Base-by-base conservation (phyloP, 2,888 invertebrate species). In the Drosophila lutescens region DNA sequence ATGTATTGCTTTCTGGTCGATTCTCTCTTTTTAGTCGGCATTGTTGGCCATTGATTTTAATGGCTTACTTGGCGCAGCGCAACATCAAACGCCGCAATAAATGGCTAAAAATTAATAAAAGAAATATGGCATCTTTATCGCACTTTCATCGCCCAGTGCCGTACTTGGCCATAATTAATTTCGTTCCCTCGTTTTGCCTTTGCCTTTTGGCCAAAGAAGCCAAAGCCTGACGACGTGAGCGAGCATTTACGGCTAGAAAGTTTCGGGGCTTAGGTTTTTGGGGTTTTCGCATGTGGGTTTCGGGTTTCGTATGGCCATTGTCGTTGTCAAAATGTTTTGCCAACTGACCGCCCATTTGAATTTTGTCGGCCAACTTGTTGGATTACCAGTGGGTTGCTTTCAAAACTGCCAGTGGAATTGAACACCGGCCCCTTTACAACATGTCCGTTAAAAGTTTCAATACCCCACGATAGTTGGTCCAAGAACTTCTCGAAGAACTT, bases 151-250 rank as follows among this genome's bases (percentile, higher is more conserved):
- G 85, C 66, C 66, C 78, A 49, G 12, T 38, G 17, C 50, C 68
- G 85, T 86, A 87, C 82, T 83, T 88, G 86, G 84, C 74, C 66
- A 68, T 86, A 80, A 83, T 86, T 86, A 86, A 83, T 86, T 83
- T 80, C 43, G 47, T 70, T 74, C 63, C 66, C 75, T 74, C 77
- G 50, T 40, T 49, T 66, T 32, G 40, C 40, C 43, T 43, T 43
- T 32, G 40, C 40, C 43, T 43, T 43, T 43, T 56, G 61, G 62
- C 74, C 73, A 62, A 77, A 57, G 63, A 60, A 57, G 50, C 63
- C 23, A 66, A 60, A 57, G 50, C 63, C 23, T 34, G 47, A 38
- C 32, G 69, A 86, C 66, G 74, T 84, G 79, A 80, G 81, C 76
- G 36, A 49, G 67, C 77, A 68, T 85, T 82, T 82, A 82, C 68